Base-by-base conservation (phyloP, 2,888 invertebrate genomes). In the Xestia rhomboidea region DNA sequence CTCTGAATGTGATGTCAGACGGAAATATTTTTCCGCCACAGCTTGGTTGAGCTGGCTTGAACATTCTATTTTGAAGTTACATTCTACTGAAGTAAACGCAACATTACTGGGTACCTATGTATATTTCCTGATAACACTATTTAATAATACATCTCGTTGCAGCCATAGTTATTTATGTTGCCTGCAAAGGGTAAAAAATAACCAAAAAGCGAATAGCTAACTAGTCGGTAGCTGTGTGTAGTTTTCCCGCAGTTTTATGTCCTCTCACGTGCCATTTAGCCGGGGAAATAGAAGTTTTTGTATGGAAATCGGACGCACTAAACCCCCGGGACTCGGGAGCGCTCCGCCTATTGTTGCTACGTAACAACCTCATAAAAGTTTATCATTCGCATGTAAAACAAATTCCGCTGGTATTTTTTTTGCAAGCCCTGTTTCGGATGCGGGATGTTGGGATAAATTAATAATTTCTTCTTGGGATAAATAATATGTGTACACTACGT, bases 221-320 rank as follows among this genome's bases (percentile, higher is more conserved):
- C 89, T 85, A 88, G 90, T 87, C 88, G 91, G 90, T 89, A 89
- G 92, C 90, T 91, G 91, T 89, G 91, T 89, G 93, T 94, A 95
- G 94, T 95, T 95, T 94, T 92, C 93, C 94, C 95, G 94, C 92
- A 95, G 93, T 95, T 96, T 96, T 96, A 96, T 96, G 94, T 94
- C 89, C 95, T 94, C 95, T 95, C 95, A 95, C 96, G 96, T 96
- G 95, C 94, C 96, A 96, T 96, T 96, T 96, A 96, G 94, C 88
- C 90, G 94, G 95, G 96, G 96, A 96, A 96, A 96, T 96, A 95
- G 96, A 95, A 96, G 96, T 96, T 96, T 96, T 96, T 96, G 95
- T 95, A 96, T 96, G 96, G 93, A 96, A 96, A 96, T 96, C 95
- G 95, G 95, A 95, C 95, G 96, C 94, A 95, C 94, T 95, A 95